phyloP scores from a whole-genome alignment of 2,888 invertebrate genomes.

The Ecliptopera silaceata region DNA sequence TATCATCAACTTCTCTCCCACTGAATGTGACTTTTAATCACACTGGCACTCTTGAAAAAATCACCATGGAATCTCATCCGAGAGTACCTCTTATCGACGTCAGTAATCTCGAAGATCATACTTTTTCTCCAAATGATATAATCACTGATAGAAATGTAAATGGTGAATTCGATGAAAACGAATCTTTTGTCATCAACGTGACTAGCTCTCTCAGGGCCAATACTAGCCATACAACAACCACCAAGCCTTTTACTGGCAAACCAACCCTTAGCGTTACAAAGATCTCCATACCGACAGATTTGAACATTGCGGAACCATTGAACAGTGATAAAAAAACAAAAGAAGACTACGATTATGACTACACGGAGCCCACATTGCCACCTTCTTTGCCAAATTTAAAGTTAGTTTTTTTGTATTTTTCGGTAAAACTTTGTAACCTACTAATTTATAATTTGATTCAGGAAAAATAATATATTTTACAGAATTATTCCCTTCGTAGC shows the following conservation, averaged over 20 bases:
- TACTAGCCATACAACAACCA: constrained; percentile 52
- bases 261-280: constrained; percentile 43
- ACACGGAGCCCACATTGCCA: constrained; percentile 87
- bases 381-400: constrained; percentile 92
- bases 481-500: constrained; percentile 95
- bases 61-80: constrained; percentile 52
- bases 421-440: background rate
- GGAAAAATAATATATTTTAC: constrained; percentile 21
- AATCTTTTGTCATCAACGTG: constrained; percentile 82
- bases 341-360: constrained; percentile 87
- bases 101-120: constrained; percentile 57
- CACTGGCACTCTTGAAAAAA: constrained; percentile 52
- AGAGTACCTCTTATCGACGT: constrained; percentile 56
- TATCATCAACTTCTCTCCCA: constrained; percentile 69
- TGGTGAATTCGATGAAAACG: constrained; percentile 73
- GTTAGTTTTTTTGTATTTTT: constrained; percentile 78
- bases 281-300: constrained; percentile 59
- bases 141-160: constrained; percentile 65
- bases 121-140: constrained; percentile 66
- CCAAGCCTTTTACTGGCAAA: constrained; percentile 37
- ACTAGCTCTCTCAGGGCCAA: constrained; percentile 79
- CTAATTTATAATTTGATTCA: no score
- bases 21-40: constrained; percentile 55
- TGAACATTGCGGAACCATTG: constrained; percentile 65
- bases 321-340: constrained; percentile 82